Percentiles rank a stretch among this genome's conserved stretches.
Conservation (phyloP, 2,797 vertebrate genomes). For the Tenualosa thibaudeaui region DNA sequence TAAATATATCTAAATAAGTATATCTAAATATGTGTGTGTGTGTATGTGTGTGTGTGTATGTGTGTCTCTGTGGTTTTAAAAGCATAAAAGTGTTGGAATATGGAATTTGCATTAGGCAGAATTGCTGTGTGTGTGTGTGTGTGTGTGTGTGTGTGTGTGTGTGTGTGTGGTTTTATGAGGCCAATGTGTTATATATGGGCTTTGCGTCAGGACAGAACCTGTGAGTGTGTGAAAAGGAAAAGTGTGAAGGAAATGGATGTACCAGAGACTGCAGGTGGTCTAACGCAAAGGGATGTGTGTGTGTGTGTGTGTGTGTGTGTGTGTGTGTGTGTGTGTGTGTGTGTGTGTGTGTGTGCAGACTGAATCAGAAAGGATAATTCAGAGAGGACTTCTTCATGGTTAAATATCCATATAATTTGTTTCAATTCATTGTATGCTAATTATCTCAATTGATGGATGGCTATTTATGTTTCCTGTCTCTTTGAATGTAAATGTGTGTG, state of each 20-base stretch:
- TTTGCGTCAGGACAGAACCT: not conserved
- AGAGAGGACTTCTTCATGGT: not conserved
- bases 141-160: not conserved
- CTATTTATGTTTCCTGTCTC: not conserved
- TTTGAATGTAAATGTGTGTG: not conserved
- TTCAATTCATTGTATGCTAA: not conserved
- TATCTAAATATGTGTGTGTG: too few species aligned
- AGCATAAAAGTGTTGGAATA: too few species aligned
- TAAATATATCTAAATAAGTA: too few species aligned
- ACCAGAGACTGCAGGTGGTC: not conserved
- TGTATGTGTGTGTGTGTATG: too few species aligned
- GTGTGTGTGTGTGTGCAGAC: not conserved
- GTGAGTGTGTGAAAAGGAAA: not conserved
- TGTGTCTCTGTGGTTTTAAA: too few species aligned
- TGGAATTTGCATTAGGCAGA: too few species aligned
- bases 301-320: not conserved
- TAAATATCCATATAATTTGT: slow-evolving; percentile 5
- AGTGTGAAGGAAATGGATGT: not conserved
- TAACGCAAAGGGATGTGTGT: not conserved
- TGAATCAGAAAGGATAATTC: not conserved
- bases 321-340: not conserved
- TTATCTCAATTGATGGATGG: not conserved
- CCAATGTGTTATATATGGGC: too few species aligned
- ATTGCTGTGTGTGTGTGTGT: not conserved
- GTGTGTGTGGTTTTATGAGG: not conserved